These are phyloP conservation scores for Rhagium mordax DNA, from an alignment of 2,888 invertebrate species.

Conservation along the genomic window DNA sequence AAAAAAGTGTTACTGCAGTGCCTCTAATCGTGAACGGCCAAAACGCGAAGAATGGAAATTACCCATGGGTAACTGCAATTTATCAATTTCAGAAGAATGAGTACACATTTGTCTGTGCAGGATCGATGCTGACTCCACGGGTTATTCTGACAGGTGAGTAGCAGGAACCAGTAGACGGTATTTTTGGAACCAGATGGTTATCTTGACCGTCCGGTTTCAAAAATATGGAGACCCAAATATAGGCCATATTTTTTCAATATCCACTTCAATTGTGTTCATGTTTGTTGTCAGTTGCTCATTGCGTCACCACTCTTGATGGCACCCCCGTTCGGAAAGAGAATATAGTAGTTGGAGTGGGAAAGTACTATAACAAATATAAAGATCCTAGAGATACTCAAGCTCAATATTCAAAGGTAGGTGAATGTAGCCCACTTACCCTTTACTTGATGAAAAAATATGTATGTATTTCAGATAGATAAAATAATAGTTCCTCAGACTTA, in stretches of 20 bases:
- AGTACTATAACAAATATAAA: conserved; percentile 60
- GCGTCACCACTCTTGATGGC: conserved; percentile 54
- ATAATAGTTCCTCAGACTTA: conserved; percentile 53
- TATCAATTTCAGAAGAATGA: too few species aligned
- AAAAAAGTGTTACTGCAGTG: conserved; percentile 56
- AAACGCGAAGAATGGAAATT: conserved; percentile 58
- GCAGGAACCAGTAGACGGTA: neutral
- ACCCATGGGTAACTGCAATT: conserved; percentile 64
- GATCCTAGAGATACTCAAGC: conserved; percentile 57
- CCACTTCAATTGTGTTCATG: too few species aligned
- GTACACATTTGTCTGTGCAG: conserved; percentile 60
- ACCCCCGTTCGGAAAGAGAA: conserved; percentile 23
- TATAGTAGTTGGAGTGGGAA: conserved; percentile 61
- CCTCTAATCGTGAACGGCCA: conserved; percentile 59
- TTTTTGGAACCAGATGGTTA: too few species aligned
- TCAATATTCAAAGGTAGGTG: conserved; percentile 57
- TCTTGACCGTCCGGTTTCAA: too few species aligned
- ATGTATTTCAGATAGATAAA: conserved; percentile 53
- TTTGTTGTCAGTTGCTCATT: conserved; percentile 64
- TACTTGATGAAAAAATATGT: too few species aligned
- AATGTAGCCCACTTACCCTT: too few species aligned
- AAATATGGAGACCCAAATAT: too few species aligned
- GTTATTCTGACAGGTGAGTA: conserved; percentile 62
- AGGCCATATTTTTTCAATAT: too few species aligned
- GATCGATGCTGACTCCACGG: conserved; percentile 59